Conservation (phyloP, 2,113 vertebrate genomes). For the Alouatta palliata region DNA sequence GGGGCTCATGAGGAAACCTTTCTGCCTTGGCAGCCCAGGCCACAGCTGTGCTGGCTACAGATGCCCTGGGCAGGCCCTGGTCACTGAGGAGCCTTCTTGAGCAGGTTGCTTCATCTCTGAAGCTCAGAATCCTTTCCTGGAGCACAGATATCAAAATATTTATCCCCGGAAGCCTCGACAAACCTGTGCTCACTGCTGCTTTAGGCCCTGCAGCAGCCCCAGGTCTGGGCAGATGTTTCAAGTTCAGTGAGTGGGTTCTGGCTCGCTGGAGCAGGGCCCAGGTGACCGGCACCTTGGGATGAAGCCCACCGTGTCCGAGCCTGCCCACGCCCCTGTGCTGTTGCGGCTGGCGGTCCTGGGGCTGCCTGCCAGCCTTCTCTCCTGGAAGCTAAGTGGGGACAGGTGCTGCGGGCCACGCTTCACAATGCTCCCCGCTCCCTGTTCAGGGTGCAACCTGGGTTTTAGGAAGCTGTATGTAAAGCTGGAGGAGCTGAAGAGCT, state of each 20-base stretch:
- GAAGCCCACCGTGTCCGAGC: too few relatives aligned
- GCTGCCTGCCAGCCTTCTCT: not conserved
- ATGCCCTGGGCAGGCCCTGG: not conserved
- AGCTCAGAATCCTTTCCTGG: not conserved
- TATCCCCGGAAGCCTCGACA: not conserved
- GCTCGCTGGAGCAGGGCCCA: not conserved
- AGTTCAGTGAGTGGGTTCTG: not conserved
- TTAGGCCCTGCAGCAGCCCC: not conserved
- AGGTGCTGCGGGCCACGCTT: not conserved
- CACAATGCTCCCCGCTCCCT: too few relatives aligned
- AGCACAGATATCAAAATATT: not conserved
- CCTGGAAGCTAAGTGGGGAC: not conserved
- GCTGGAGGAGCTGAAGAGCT: not conserved
- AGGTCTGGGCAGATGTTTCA: not conserved
- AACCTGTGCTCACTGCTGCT: not conserved
- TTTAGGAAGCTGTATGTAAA: fast-evolving
- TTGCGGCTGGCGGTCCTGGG: not conserved
- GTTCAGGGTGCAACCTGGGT: not conserved
- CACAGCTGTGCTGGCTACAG: not conserved
- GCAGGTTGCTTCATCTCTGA: not conserved
- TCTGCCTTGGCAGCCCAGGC: not conserved
- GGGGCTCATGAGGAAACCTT: too few relatives aligned
- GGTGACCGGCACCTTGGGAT: not conserved
- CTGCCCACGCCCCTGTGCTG: too few relatives aligned
- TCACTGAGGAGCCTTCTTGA: not conserved